Base-by-base conservation (phyloP, 2,113 vertebrate genomes). In the Hydrolagus affinis region DNA sequence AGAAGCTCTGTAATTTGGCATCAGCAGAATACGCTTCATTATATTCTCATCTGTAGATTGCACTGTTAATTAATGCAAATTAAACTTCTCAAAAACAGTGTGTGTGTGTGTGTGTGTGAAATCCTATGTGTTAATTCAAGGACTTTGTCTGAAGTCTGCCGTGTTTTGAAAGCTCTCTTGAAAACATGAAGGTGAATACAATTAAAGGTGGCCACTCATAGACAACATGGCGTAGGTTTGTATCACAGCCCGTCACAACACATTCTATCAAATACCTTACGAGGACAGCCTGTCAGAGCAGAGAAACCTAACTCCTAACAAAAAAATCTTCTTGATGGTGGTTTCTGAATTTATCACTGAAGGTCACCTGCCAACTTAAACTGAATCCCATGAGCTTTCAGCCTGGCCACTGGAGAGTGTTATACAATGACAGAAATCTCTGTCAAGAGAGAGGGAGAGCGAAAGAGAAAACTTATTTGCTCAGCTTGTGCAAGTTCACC, bases 11-110 rank as follows among this genome's bases (percentile, higher is more conserved):
- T n/a, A 69, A 57, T 72, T 23, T 87, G 57, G 2, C 6, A 87
- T 87, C 32, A 87, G 85, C 73, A 85, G 71, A 88, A 72, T 89
- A 87, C 87, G 88, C 87, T 88, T 88, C 57, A 85, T 32, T 87
- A 60, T 11, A 4, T 89, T 88, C 86, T 62, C 69, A 76, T 87
- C 86, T 87, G 70, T 89, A 88, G 25, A 2, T 88, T 64, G 89
- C 86, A 89, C 88, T 87, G 87, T 89, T 90, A 88, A 80, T 87
- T 86, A 86, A 89, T 89, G 87, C 86, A 91, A 87, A 86, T 88
- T 73, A 87, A 89, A 87, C 70, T 72, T 85, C 73, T 77, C 88
- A 88, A 72, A 89, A 86, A 25, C 25, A 25, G n/a, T n/a, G n/a
- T n/a, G n/a, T n/a, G n/a, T n/a, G n/a, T n/a, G n/a, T n/a, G n/a